These are phyloP conservation scores for Aphaenogaster ashmeadi DNA, from an alignment of 1,140 invertebrate genomes.

Conservation along the genomic window DNA sequence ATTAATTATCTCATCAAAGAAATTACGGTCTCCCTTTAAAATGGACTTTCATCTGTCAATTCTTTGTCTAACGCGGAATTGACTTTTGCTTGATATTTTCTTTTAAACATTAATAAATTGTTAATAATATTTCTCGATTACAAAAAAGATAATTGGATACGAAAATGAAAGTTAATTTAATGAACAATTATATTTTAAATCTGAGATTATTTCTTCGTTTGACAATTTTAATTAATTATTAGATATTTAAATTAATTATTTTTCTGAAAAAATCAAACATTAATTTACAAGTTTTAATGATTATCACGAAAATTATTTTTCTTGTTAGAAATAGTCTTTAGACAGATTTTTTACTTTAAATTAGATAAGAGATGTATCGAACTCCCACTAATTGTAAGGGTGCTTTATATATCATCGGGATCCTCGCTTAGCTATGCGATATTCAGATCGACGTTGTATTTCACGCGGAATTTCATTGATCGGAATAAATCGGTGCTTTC, in stretches of 20 bases:
- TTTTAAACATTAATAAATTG: background rate
- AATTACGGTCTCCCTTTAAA: background rate
- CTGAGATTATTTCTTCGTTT: background rate
- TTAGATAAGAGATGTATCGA: background rate
- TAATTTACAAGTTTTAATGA: background rate
- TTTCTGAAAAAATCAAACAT: background rate
- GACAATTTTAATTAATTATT: background rate
- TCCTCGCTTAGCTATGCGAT: background rate
- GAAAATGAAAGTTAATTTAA: background rate
- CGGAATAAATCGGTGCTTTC: background rate
- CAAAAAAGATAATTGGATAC: background rate
- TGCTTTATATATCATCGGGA: background rate
- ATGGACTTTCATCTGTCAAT: background rate
- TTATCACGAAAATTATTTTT: background rate
- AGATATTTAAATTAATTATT: slow-evolving; percentile 26
- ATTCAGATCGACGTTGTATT: background rate
- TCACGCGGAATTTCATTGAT: background rate
- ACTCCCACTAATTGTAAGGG: background rate
- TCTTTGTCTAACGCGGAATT: background rate
- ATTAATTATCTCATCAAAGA: background rate
- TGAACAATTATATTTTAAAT: background rate
- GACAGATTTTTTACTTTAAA: background rate
- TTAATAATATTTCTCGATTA: background rate
- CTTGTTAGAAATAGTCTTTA: background rate
- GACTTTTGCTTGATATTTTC: background rate